Evolutionary conservation across 2,888 invertebrate genomes (phyloP), one percentile per base, ranked within the genome.

Genomic region (Prosopocoilus inquinatus): DNA sequence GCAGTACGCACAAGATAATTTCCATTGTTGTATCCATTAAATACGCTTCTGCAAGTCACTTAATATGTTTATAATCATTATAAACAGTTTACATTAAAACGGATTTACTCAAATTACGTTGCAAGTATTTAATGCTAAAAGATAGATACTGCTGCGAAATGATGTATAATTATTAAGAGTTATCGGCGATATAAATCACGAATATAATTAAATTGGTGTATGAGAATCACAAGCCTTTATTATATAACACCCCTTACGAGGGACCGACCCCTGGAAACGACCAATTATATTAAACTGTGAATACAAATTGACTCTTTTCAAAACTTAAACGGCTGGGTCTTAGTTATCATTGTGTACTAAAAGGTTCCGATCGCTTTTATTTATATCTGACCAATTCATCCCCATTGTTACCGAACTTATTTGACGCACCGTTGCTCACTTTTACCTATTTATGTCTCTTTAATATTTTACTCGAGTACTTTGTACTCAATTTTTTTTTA

Each of bases 241-340:
- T 71, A 70, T 70, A 69, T 69, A 65, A 63, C 68, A 63, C 63
- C 64, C 66, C 57, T 54, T 59, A 58, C 54, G 59, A 65, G 65
- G 65, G 67, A 59, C 57, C 55, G 53, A 58, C 63, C 64, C 64
- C 63, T 64, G 54, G 20, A 56, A 67, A 67, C 61, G 65, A 64
- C 67, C 68, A 68, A 68, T 68, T 67, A 68, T 67, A 67, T 64
- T 68, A 66, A 67, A 67, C 68, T 68, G 68, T 72, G 72, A 73
- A 74, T 74, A 74, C 72, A 74, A 74, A 75, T 73, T 72, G 73
- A 73, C 70, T 73, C 72, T 71, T 75, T 75, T 73, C 65, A 73
- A 72, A 71, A 70, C 71, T 67, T 73, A 75, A 75, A 75, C 73
- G 74, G 71, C 73, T 69, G 74, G 74, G 75, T 69, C 71, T 72